Base-by-base conservation (phyloP, 2,113 vertebrate species). In the Indicator maculatus region DNA sequence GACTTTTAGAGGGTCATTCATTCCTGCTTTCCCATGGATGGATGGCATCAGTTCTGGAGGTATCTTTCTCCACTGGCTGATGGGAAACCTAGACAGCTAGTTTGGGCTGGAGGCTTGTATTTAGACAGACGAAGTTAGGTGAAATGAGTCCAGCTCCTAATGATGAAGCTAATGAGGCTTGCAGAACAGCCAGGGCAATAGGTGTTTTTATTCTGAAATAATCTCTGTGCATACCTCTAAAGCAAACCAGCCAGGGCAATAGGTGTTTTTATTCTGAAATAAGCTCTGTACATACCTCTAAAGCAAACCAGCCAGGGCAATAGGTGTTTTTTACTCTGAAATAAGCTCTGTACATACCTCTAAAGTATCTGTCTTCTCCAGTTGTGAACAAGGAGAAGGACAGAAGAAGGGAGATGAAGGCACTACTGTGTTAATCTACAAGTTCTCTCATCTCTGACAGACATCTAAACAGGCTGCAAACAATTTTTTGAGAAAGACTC, bases 1-100 rank as follows among this genome's bases (percentile, higher is more conserved):
- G 59, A 44, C 28, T 96, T 73, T 95, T 27, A 90, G 61, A 91
- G 60, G 65, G 39, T 81, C 58, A 72, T 93, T 96, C 30, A 81
- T 72, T 90, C 47, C 53, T 41, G 16, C 47, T 83, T 83, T 90
- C 39, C 41, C 12, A 72, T 71, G 33, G 31, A 86, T 81, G 56
- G 52, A 83, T 81, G 67, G 33, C 7, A 12, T 45, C 36, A 71
- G 26, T 88, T 90, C 73, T 83, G 72, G 56, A 93, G 75, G 4
- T 66, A 9, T 45, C 71, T 44, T 36, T n/a, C 67, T 89, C 45
- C 55, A 5, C 8, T 47, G 39, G 60, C 26, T 70, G 5, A 28
- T 30, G 50, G 24, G 26, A 77, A 91, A 83, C 9, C 24, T 27
- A 64, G 84, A 28, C 11, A 89, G 11, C 8, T 15, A 70, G 28